Evolutionary conservation across 2,113 vertebrate species (phyloP).

Genomic region (Indicator maculatus): DNA sequence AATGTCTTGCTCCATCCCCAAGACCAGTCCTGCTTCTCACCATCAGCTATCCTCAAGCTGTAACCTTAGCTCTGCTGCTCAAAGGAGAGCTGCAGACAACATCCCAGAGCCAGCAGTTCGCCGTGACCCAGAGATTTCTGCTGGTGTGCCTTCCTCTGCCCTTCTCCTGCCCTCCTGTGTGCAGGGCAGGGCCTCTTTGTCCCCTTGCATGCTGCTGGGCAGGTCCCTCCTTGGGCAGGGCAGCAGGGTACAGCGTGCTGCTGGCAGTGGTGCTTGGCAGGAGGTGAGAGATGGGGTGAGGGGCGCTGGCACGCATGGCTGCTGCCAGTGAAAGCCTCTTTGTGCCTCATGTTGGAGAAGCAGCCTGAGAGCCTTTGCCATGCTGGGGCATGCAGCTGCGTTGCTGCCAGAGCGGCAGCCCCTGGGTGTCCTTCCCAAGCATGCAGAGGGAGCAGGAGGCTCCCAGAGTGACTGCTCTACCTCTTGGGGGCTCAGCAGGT

Average conservation of each 20-base stretch:
- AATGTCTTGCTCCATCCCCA: not conserved
- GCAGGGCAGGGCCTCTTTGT: not conserved
- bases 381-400: not conserved
- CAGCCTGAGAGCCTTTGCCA: not conserved
- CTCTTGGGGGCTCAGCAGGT: not conserved
- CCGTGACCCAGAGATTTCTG: not conserved
- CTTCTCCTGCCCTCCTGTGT: not conserved
- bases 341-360: conserved; percentile 42
- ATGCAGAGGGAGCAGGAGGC: not conserved
- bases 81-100: not conserved
- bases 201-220: not conserved
- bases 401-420: not conserved
- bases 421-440: not conserved
- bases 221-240: no score
- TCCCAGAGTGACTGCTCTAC: not conserved
- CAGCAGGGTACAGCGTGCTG: no score
- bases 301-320: conserved; percentile 25
- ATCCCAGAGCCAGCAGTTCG: not conserved
- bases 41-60: not conserved
- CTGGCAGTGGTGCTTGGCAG: not conserved
- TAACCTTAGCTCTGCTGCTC: not conserved
- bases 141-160: not conserved
- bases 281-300: not conserved
- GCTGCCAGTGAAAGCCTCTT: conserved; percentile 20
- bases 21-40: not conserved